phyloP scores from a whole-genome alignment of 1,140 invertebrate genomes.

The Amyelois transitella region DNA sequence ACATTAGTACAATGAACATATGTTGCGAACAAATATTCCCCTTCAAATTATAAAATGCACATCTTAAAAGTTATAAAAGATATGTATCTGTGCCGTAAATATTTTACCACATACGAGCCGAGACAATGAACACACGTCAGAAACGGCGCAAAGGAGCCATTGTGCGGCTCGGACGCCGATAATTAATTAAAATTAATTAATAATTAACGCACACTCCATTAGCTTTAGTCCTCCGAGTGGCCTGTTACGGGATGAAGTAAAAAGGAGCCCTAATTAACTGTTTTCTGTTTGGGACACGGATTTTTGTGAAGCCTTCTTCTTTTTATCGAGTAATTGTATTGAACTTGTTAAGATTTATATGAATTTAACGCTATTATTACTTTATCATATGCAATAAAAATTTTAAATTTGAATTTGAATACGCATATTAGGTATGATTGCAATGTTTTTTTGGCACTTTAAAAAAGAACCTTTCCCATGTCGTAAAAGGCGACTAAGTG shows the following conservation, averaged over 20 bases:
- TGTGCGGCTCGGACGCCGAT: background rate
- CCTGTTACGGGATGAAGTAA: background rate
- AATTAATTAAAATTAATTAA: background rate
- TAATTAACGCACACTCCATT: background rate
- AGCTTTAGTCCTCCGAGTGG: background rate
- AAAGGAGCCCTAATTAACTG: background rate
- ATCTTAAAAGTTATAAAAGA: no score
- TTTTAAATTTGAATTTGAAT: no score
- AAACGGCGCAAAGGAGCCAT: background rate
- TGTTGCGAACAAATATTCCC: no score
- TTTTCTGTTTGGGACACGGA: background rate
- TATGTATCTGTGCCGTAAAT: background rate
- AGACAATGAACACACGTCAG: background rate
- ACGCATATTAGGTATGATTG: no score
- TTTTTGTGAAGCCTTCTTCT: background rate
- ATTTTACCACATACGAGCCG: background rate
- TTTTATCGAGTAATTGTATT: background rate
- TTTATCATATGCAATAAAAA: no score
- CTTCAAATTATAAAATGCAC: no score
- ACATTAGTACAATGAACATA: no score
- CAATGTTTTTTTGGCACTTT: no score
- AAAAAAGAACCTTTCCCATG: no score
- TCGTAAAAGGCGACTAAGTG: no score
- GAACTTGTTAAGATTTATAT: no score
- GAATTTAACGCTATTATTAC: no score